Evolutionary conservation across 2,113 vertebrate species (phyloP).

Genomic region (Meleagris gallopavo): DNA sequence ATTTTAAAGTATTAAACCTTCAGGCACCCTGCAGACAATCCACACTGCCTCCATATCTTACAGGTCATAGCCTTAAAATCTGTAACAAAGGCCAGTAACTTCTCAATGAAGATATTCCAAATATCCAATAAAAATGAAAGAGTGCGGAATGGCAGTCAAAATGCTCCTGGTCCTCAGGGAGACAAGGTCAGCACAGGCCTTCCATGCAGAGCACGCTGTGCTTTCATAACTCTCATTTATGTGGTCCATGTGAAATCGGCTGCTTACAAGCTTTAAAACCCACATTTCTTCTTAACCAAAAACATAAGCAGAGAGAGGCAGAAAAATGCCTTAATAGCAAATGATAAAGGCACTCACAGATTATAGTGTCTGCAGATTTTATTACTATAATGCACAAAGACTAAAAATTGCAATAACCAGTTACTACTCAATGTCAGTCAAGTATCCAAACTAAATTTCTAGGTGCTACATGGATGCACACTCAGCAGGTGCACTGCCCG

Average conservation of each 20-base stretch:
- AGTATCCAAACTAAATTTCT: neutral
- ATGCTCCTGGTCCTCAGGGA: slow-evolving; percentile 38
- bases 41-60: neutral
- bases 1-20: slow-evolving; percentile 20
- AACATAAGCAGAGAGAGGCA: neutral
- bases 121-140: slow-evolving; percentile 60
- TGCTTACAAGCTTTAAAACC: slow-evolving; percentile 2
- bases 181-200: slow-evolving; percentile 30
- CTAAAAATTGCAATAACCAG: neutral
- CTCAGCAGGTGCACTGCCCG: neutral
- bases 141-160: slow-evolving; percentile 32
- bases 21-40: neutral
- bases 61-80: slow-evolving; percentile 14
- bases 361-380: neutral
- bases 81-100: neutral
- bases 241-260: slow-evolving; percentile 9
- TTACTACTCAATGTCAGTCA: neutral
- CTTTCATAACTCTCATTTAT: slow-evolving; percentile 55
- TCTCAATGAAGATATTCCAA: slow-evolving; percentile 35
- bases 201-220: neutral
- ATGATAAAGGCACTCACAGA: neutral
- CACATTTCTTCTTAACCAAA: slow-evolving; percentile 55
- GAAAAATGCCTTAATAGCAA: neutral
- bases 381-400: neutral
- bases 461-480: neutral